These are phyloP conservation scores for Drosophila anomelani DNA, from an alignment of 2,888 invertebrate species.

Conservation along the genomic window DNA sequence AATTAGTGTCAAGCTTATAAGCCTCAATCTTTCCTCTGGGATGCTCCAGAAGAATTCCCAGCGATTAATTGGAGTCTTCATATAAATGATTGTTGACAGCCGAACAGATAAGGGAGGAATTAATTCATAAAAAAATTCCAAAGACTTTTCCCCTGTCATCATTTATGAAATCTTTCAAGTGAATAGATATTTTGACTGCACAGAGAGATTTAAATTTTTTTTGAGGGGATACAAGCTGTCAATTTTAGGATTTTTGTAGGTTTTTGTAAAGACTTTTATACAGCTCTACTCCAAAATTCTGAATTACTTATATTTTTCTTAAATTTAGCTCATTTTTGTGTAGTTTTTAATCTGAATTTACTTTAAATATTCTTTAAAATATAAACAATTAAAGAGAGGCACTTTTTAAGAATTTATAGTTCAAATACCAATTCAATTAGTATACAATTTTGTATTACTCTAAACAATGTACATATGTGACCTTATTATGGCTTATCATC, in stretches of 20 bases:
- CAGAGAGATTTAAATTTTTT: neutral
- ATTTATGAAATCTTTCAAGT: neutral
- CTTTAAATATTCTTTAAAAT: too few relatives aligned
- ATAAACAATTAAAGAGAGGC: too few relatives aligned
- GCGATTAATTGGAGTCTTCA: conserved; percentile 8
- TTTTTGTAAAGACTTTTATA: neutral
- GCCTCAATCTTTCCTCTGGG: conserved; percentile 3
- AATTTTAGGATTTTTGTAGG: neutral
- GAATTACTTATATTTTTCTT: too few relatives aligned
- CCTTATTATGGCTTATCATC: neutral
- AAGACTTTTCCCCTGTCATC: neutral
- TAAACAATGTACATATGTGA: neutral
- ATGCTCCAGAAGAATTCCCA: conserved; percentile 22
- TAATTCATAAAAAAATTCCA: neutral
- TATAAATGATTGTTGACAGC: conserved; percentile 6
- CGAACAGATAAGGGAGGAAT: conserved; percentile 2
- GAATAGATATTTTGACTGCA: neutral
- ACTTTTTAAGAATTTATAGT: too few relatives aligned
- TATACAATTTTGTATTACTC: too few relatives aligned
- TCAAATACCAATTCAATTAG: too few relatives aligned
- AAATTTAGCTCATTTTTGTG: neutral
- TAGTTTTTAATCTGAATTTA: neutral
- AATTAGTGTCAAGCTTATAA: conserved; percentile 14
- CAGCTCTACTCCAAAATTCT: too few relatives aligned
- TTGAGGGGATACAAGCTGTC: neutral